Percentiles rank a stretch among this genome's conserved stretches.
These are phyloP conservation scores for Odontomachus brunneus DNA, from an alignment of 1,140 invertebrate species.

Conservation along the genomic window DNA sequence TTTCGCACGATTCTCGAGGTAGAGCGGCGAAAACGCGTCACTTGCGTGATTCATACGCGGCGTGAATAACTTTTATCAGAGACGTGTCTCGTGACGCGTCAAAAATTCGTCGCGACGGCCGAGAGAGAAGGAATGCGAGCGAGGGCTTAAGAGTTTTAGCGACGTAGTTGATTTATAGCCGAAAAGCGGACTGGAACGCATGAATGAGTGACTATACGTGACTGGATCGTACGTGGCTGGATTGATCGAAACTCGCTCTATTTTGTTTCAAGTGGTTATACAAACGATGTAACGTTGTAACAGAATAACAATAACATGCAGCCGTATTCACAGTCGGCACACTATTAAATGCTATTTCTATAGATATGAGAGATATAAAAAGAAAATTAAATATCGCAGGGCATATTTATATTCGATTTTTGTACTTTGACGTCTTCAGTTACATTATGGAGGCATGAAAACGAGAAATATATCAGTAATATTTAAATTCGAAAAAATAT, in stretches of 20 bases:
- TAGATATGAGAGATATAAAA: not conserved
- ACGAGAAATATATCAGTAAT: not conserved
- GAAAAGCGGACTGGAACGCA: slow-evolving; percentile 15
- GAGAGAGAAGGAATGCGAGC: slow-evolving; percentile 6
- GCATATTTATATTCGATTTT: not conserved
- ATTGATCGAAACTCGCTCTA: not conserved
- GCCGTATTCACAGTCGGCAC: not conserved
- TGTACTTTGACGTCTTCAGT: not conserved
- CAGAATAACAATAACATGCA: not conserved
- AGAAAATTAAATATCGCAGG: not conserved
- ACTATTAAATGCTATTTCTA: not conserved
- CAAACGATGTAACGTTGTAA: not conserved
- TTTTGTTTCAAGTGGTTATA: slow-evolving; percentile 3
- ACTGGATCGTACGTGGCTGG: too few relatives aligned
- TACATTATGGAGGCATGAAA: not conserved
- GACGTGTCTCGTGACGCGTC: slow-evolving; percentile 12
- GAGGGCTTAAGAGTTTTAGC: slow-evolving; percentile 29
- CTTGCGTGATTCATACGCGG: slow-evolving; percentile 42
- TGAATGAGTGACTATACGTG: not conserved
- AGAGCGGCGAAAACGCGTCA: slow-evolving; percentile 9
- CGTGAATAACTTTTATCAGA: slow-evolving; percentile 42
- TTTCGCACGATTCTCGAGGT: slow-evolving; percentile 6
- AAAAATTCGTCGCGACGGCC: not conserved
- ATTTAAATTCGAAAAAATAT: not conserved
- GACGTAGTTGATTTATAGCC: slow-evolving; percentile 29